Evolutionary conservation across 2,888 invertebrate genomes (phyloP).

Genomic region (Digitonthophagus gazella): DNA sequence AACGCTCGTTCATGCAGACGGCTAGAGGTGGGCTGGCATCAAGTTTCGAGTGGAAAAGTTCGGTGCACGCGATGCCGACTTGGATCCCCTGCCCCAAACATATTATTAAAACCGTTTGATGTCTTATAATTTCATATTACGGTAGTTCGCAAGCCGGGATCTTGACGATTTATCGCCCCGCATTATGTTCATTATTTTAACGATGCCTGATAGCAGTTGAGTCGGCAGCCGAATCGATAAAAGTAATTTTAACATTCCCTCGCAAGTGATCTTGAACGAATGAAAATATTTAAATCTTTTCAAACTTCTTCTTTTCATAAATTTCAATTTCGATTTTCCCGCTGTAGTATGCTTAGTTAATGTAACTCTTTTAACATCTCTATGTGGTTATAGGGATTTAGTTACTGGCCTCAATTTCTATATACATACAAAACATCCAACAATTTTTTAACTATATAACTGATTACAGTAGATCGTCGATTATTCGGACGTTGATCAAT

Average conservation of each 20-base stretch:
- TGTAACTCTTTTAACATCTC: too few species aligned
- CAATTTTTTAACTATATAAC: too few species aligned
- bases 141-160: constrained; percentile 1
- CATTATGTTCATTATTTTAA: constrained; percentile 15
- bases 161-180: constrained; percentile 16
- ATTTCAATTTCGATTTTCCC: too few species aligned
- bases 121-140: constrained; percentile 18
- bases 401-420: too few species aligned
- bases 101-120: constrained; percentile 18
- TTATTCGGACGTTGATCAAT: too few species aligned
- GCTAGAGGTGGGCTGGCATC: background rate
- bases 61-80: constrained; percentile 13
- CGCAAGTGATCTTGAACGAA: background rate
- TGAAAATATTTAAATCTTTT: background rate
- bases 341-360: too few species aligned
- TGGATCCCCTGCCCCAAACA: constrained; percentile 8
- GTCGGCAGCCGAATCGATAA: background rate
- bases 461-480: too few species aligned
- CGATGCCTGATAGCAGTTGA: constrained; percentile 13
- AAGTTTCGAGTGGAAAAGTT: constrained; percentile 4
- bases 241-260: constrained; percentile 2
- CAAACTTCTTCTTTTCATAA: background rate
- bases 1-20: background rate
- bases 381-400: too few species aligned
- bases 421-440: too few species aligned